A percentile compares a stretch with the other conserved stretches of the same genome.
These are phyloP conservation scores for Peucedramus taeniatus DNA, from an alignment of 2,113 vertebrate genomes.

Conservation along the genomic window DNA sequence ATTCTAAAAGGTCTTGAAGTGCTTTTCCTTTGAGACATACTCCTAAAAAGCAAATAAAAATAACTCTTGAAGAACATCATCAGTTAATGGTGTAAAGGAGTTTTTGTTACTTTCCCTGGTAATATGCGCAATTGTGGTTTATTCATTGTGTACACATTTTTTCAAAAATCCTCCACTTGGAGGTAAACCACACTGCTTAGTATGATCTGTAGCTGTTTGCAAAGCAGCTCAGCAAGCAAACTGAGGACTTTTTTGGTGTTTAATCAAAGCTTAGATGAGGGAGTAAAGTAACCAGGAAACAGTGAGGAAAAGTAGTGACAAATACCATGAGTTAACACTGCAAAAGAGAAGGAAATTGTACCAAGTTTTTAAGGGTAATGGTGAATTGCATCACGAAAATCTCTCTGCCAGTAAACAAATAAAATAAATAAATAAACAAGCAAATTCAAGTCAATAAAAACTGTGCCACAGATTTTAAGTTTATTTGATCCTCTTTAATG, in stretches of 20 bases:
- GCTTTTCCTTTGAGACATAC: background rate
- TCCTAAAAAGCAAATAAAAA: background rate
- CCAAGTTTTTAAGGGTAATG: background rate
- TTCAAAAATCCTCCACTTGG: background rate
- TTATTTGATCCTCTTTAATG: slow-evolving; percentile 31
- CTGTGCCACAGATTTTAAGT: background rate
- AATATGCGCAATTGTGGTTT: background rate
- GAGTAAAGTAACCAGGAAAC: background rate
- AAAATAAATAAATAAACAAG: background rate
- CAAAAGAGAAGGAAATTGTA: background rate
- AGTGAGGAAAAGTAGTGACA: background rate
- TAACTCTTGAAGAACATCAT: background rate
- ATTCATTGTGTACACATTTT: background rate
- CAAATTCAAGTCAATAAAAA: background rate
- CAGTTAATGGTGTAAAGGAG: background rate
- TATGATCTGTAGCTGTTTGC: background rate
- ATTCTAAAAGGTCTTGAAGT: background rate
- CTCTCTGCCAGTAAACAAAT: background rate
- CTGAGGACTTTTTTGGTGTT: background rate
- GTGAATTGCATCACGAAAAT: background rate
- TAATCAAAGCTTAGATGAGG: background rate
- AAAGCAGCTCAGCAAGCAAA: background rate
- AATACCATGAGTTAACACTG: background rate
- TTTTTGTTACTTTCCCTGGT: background rate
- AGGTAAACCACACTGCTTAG: background rate